Evolutionary conservation across 2,888 invertebrate species (phyloP), one percentile per base, ranked within the genome.

Genomic region (Drosophila acutilabella): DNA sequence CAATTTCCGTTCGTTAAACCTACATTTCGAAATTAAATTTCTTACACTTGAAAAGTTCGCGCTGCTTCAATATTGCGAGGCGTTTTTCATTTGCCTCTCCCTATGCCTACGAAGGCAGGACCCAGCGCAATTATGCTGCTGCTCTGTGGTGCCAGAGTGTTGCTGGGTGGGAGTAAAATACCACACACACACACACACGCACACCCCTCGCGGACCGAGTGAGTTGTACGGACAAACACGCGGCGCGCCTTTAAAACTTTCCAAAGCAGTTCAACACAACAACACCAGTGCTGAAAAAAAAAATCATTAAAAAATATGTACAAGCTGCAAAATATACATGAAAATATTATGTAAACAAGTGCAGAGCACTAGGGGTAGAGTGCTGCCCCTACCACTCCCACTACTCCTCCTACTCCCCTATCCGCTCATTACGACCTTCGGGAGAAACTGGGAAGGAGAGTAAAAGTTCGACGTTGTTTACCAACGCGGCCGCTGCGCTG

Each of bases 1-100:
- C 88, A 86, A 86, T 86, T 86, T 86, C 87, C 86, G 83, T 86
- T 86, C 88, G 86, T 86, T 83, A 86, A 88, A 86, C 88, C 88
- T 86, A 86, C 85, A 85, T 85, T 85, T 85, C 67, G 84, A 88
- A 86, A 88, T 86, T 86, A 86, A 86, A 86, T 86, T 86, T 86
- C 84, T 88, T 86, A 84, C 86, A 88, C 86, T 86, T 86, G 86
- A 88, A 78, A 88, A 88, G 86, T 86, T 88, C 56, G 60, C 70
- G 47, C 26, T 64, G 76, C 81, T 88, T 84, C 86, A 85, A 83
- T 86, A 86, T 83, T 79, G 79, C 71, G 64, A 57, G 51, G 60
- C 73, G 68, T 71, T 81, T 81, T 80, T 73, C 80, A 82, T 80
- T 82, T 85, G 74, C 67, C 47, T 54, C 64, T 3, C 36, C 36